Conservation (phyloP, 2,888 invertebrate species). For the Sesamia inferens region DNA sequence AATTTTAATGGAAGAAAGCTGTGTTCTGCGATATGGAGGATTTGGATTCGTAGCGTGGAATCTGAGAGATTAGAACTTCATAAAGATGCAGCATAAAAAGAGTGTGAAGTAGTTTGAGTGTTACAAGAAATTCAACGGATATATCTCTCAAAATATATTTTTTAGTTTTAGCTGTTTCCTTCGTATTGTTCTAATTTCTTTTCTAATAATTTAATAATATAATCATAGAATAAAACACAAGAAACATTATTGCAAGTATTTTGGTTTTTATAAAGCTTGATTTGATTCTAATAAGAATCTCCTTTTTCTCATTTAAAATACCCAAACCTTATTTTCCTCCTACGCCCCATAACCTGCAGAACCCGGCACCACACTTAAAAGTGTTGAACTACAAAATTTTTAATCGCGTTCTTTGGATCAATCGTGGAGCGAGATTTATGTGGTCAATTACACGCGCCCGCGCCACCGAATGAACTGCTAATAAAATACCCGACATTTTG, state of each 20-base stretch:
- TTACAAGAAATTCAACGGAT: neutral
- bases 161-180: neutral
- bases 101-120: neutral
- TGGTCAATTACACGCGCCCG: slow-evolving; percentile 65
- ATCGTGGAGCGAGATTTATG: slow-evolving; percentile 70
- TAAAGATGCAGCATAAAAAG: slow-evolving; percentile 15
- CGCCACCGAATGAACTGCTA: slow-evolving; percentile 53
- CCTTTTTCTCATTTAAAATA: neutral
- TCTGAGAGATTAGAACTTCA: slow-evolving; percentile 35
- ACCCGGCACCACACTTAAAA: slow-evolving; percentile 29
- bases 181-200: neutral
- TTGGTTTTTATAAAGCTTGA: neutral
- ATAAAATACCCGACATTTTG: slow-evolving; percentile 52
- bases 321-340: neutral
- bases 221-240: too few relatives aligned
- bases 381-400: slow-evolving; percentile 63
- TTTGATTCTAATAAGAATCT: slow-evolving; percentile 17
- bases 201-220: neutral
- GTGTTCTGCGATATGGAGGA: slow-evolving; percentile 54
- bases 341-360: slow-evolving; percentile 15
- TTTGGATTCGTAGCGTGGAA: slow-evolving; percentile 26
- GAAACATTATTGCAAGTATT: neutral
- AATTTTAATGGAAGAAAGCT: slow-evolving; percentile 61
- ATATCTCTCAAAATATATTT: neutral
- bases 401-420: slow-evolving; percentile 64